These are phyloP conservation scores for Anastrepha ludens DNA, from an alignment of 1,140 invertebrate species.

Conservation along the genomic window DNA sequence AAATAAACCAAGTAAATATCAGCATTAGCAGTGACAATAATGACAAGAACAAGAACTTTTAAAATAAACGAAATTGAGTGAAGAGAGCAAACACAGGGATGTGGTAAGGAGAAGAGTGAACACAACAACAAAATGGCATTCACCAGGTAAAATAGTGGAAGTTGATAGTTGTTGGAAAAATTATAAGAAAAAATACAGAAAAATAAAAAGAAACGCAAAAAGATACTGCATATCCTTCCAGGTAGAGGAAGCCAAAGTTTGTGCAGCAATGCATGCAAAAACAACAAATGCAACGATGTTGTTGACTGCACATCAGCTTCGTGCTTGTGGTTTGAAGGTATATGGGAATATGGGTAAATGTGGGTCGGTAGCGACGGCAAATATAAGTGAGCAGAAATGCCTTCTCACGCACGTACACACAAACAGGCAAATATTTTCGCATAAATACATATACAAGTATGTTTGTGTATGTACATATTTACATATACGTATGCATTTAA, in stretches of 20 bases:
- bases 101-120: neutral
- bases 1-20: neutral
- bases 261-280: slow-evolving; percentile 17
- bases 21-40: neutral
- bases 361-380: neutral
- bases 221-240: neutral
- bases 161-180: neutral
- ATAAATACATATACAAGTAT: neutral
- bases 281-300: neutral
- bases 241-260: neutral
- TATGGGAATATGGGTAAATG: neutral
- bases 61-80: slow-evolving; percentile 2
- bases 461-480: neutral
- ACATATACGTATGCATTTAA: neutral
- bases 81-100: neutral
- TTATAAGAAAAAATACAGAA: neutral
- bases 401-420: neutral
- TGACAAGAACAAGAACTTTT: neutral
- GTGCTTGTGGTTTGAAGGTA: neutral
- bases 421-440: neutral
- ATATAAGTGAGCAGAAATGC: neutral
- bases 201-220: neutral
- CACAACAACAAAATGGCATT: neutral
- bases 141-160: neutral
- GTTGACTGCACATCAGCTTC: neutral